Base-by-base conservation (phyloP, 2,888 invertebrate genomes). In the Eupithecia pulchellata region DNA sequence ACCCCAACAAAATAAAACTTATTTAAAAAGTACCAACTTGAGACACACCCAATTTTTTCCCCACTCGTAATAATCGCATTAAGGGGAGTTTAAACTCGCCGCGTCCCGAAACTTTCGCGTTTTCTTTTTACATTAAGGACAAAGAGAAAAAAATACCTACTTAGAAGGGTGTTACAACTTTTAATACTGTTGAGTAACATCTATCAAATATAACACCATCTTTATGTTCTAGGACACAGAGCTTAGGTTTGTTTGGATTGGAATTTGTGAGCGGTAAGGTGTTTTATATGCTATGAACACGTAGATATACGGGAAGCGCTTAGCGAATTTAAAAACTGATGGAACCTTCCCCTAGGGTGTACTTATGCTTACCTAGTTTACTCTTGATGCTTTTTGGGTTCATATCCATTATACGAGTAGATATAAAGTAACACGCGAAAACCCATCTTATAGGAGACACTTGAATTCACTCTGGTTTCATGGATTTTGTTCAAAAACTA, bases 61-160 rank as follows among this genome's bases (percentile, higher is more conserved):
- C 89, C 86, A 84, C 89, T 90, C 92, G 89, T 94, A 94, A 93
- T 93, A 93, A 93, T 93, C 91, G 93, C 93, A 93, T 94, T 94
- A 93, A 86, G 88, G 86, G 86, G 85, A 84, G 84, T 84, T 83
- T 91, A 87, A 91, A 91, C 89, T 90, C 90, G 84, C 83, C 84
- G 83, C 85, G 86, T 82, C 86, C 90, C 86, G 79, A 90, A 91
- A 91, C 83, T 90, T 91, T 84, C 80, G 89, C 88, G 91, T 91
- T 92, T 93, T 91, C 92, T 92, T 93, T 93, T 93, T 92, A 90
- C 92, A 92, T 92, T 92, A 92, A 89, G 88, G 87, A 90, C 86
- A 89, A 89, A 92, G 88, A 87, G 32, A 83, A 84, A 88, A 87
- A 89, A 88, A 82, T 84, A 84, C 81, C 89, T 91, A 91, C 92